Percentiles rank a stretch among this genome's conserved stretches.
These are phyloP conservation scores for Pollimyrus isidori DNA, from an alignment of 2,113 vertebrate genomes.

Conservation along the genomic window DNA sequence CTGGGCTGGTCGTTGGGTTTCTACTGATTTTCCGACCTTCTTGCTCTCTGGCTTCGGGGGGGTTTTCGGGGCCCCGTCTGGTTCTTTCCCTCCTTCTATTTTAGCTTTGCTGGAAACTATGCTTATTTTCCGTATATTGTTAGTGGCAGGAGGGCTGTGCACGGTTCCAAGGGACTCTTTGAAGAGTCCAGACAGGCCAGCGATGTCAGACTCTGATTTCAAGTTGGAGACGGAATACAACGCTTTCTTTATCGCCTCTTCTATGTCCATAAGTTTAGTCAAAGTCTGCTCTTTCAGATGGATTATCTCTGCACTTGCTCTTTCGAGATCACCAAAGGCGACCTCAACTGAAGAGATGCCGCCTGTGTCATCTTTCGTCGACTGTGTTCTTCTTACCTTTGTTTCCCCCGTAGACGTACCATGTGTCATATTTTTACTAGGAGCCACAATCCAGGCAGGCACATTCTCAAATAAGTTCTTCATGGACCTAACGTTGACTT, in stretches of 20 bases:
- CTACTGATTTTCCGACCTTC: constrained; percentile 24
- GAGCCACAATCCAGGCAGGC: constrained; percentile 63
- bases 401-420: constrained; percentile 23
- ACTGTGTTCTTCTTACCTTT: constrained; percentile 33
- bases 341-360: constrained; percentile 63
- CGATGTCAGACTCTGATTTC: constrained; percentile 76
- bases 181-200: constrained; percentile 69
- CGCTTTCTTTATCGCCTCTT: constrained; percentile 82
- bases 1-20: constrained; percentile 31
- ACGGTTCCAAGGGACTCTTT: constrained; percentile 68
- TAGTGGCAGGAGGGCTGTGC: constrained; percentile 46
- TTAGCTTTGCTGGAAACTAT: constrained; percentile 55
- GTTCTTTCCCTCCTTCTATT: constrained; percentile 4
- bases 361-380: constrained; percentile 44
- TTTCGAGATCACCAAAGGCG: constrained; percentile 72
- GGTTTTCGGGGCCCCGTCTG: constrained; percentile 15
- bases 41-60: constrained; percentile 5
- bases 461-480: constrained; percentile 72
- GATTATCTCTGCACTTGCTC: constrained; percentile 70
- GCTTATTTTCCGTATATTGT: constrained; percentile 64
- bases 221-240: constrained; percentile 82
- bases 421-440: constrained; percentile 34
- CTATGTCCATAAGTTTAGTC: constrained; percentile 77
- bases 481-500: constrained; percentile 66
- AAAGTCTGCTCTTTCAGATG: constrained; percentile 86